phyloP scores from a whole-genome alignment of 2,888 invertebrate genomes.

The Callosobruchus maculatus region DNA sequence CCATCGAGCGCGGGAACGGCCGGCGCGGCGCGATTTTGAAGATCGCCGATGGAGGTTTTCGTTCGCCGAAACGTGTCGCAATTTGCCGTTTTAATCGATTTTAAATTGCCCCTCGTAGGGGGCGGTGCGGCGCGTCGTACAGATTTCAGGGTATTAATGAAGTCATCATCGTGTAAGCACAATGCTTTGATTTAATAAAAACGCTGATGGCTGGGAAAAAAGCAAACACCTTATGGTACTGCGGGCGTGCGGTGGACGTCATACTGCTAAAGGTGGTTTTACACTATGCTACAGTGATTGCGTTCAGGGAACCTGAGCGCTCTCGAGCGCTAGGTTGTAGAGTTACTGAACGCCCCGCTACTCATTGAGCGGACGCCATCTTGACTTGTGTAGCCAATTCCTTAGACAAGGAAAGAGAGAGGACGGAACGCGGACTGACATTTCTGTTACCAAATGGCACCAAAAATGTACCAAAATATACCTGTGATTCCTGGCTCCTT shows the following conservation, averaged over 20 bases:
- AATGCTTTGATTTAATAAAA: neutral
- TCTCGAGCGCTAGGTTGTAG: too few species aligned
- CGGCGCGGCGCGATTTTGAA: neutral
- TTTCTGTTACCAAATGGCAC: too few species aligned
- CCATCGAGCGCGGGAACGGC: neutral
- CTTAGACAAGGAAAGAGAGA: too few species aligned
- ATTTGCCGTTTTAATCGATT: constrained; percentile 2
- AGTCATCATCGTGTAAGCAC: neutral
- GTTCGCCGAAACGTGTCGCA: constrained; percentile 3
- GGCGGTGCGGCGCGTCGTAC: neutral
- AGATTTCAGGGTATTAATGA: neutral
- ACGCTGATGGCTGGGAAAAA: neutral
- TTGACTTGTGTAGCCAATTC: too few species aligned
- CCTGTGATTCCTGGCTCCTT: too few species aligned
- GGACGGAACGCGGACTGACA: too few species aligned
- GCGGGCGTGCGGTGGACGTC: neutral
- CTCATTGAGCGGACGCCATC: too few species aligned
- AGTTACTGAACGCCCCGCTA: too few species aligned
- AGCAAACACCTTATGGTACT: neutral
- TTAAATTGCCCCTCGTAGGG: neutral
- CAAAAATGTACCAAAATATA: too few species aligned
- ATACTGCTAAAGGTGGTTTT: neutral
- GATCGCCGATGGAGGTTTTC: neutral
- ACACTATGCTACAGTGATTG: too few species aligned
- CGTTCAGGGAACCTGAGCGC: too few species aligned